Evolutionary conservation across 1,140 invertebrate species (phyloP), one percentile per base, ranked within the genome.

Genomic region (Conus betulinus): DNA sequence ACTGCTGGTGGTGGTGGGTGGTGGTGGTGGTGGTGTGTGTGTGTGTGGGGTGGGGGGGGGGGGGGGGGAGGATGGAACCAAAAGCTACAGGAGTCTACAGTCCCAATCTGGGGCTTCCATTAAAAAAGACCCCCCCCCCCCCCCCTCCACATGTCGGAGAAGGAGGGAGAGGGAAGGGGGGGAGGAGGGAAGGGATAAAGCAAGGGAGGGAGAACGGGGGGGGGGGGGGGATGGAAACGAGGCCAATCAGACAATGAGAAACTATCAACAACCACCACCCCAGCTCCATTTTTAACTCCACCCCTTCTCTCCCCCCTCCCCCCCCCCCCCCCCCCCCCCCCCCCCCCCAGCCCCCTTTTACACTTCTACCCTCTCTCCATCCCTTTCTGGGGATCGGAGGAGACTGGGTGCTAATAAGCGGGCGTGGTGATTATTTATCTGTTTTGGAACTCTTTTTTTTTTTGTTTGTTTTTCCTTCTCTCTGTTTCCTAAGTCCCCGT

Each of bases 341-440:
- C n/a, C n/a, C n/a, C n/a, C n/a, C n/a, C n/a, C n/a, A n/a, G n/a
- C n/a, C n/a, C n/a, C 60, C 8, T 10, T n/a, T 17, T 63, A 8
- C 60, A 15, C 71, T 74, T n/a, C 71, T 15, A 6, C 71, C 71
- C 71, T 74, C 5, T 74, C 23, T 23, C 6, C 6, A 17, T 63
- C 17, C 17, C 71, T 74, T 23, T n/a, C 6, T 57, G 55, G 55
- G 6, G 55, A 13, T 57, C 6, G 76, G 5, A 5, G 76, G 5
- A 15, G 27, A 4, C 4, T 78, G 76, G 5, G 27, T 25, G 27
- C 23, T 78, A 78, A 78, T 78, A 78, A 78, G 76, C 25, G 27
- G 76, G 76, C 76, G 76, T 78, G 76, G 76, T 39, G 76, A 78
- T 78, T 78, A 78, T 78, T 78, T 78, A 78, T 78, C 76, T 78